These are phyloP conservation scores for Stenichneumon culpator DNA, from an alignment of 2,888 invertebrate species.

Conservation along the genomic window DNA sequence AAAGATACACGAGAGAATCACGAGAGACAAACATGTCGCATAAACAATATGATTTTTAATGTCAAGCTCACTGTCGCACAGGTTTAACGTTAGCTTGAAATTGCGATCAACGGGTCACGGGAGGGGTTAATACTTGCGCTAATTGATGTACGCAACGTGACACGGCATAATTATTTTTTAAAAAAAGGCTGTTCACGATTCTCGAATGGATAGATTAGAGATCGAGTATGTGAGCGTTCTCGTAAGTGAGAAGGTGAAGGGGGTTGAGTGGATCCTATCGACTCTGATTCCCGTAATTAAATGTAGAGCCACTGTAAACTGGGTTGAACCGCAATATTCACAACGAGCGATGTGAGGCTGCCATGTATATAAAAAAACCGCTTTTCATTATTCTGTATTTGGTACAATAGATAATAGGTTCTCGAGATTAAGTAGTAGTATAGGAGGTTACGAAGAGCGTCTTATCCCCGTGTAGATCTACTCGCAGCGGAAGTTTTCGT, in stretches of 20 bases:
- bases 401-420: conserved; percentile 68
- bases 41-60: conserved; percentile 47
- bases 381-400: conserved; percentile 74
- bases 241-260: conserved; percentile 10
- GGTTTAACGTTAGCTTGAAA: conserved; percentile 46
- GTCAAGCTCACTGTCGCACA: conserved; percentile 60
- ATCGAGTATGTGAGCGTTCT: conserved; percentile 16
- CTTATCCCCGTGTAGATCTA: conserved; percentile 43
- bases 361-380: conserved; percentile 76
- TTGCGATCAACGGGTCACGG: conserved; percentile 34
- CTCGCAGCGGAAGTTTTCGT: conserved; percentile 45
- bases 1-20: conserved; percentile 42
- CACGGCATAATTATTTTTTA: conserved; percentile 46
- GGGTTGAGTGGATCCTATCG: not conserved
- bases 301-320: conserved; percentile 37
- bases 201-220: conserved; percentile 11
- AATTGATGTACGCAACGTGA: conserved; percentile 33
- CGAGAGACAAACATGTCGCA: conserved; percentile 49
- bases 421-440: conserved; percentile 63
- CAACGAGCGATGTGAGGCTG: conserved; percentile 73
- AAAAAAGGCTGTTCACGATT: conserved; percentile 44
- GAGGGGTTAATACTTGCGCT: conserved; percentile 9
- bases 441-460: conserved; percentile 45
- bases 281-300: conserved; percentile 43
- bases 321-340: conserved; percentile 64